Conservation (phyloP, 2,888 invertebrate species). For the Nephrotoma flavescens region DNA sequence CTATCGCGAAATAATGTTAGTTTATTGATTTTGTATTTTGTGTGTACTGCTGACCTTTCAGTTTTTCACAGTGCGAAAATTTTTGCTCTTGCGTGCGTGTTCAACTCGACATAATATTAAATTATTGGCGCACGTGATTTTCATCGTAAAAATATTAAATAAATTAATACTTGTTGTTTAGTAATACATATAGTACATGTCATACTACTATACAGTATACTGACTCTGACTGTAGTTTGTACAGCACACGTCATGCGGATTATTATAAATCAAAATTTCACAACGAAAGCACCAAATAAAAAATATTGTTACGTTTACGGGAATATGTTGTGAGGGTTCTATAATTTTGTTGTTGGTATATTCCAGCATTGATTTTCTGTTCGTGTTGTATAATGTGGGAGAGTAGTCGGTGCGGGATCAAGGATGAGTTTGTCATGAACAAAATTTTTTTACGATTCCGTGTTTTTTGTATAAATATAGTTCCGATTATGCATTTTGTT, state of each 20-base stretch:
- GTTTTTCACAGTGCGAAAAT: not conserved
- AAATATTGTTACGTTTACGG: not conserved
- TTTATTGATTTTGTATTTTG: not conserved
- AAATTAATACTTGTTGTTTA: not conserved
- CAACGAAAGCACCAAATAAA: not conserved
- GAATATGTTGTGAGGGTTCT: not conserved
- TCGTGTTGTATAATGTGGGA: not conserved
- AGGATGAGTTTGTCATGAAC: not conserved
- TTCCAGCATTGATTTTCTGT: not conserved
- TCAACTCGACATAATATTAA: not conserved
- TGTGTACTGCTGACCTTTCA: not conserved
- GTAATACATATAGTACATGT: not conserved
- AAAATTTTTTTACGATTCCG: not conserved
- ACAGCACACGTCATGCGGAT: not conserved
- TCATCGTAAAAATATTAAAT: not conserved
- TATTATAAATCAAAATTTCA: not conserved
- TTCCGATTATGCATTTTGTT: not conserved
- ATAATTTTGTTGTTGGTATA: not conserved
- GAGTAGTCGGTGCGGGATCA: not conserved
- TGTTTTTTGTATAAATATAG: not conserved
- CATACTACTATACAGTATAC: not conserved
- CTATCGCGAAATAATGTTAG: not conserved
- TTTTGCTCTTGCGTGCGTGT: not conserved
- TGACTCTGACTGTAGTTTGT: not conserved
- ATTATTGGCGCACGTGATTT: not conserved